phyloP scores from a whole-genome alignment of 1,140 invertebrate species.

The Venturia canescens region DNA sequence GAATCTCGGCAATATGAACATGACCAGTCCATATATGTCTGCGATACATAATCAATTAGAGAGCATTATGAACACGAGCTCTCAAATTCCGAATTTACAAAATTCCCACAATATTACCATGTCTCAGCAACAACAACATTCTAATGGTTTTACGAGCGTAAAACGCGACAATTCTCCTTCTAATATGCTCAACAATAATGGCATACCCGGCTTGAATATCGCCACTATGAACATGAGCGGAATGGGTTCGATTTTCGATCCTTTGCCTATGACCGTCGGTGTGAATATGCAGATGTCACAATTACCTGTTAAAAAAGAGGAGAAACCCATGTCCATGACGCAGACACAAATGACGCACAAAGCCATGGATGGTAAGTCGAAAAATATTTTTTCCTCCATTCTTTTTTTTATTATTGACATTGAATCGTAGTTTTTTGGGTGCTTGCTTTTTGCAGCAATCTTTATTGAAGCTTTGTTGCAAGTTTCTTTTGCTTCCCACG shows the following conservation, averaged over 20 bases:
- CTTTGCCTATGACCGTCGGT: constrained; percentile 73
- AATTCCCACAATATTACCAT: constrained; percentile 69
- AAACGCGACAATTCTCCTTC: constrained; percentile 76
- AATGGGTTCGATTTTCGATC: constrained; percentile 83
- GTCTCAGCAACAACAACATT: constrained; percentile 68
- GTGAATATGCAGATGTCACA: constrained; percentile 76
- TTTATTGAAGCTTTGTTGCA: too few relatives aligned
- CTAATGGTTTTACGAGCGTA: constrained; percentile 72
- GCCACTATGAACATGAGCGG: constrained; percentile 73
- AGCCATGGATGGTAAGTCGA: constrained; percentile 71
- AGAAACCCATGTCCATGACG: constrained; percentile 70
- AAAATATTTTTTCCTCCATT: not conserved
- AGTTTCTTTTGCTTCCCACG: too few relatives aligned
- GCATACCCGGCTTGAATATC: constrained; percentile 71
- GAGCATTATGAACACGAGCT: constrained; percentile 65
- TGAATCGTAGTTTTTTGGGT: too few relatives aligned
- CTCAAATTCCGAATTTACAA: constrained; percentile 62
- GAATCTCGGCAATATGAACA: constrained; percentile 66
- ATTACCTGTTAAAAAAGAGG: constrained; percentile 78
- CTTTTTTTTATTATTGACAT: constrained; percentile 11
- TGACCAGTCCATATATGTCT: constrained; percentile 67
- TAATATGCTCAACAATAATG: constrained; percentile 77
- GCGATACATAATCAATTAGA: constrained; percentile 71
- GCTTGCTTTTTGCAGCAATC: too few relatives aligned
- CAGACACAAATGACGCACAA: constrained; percentile 70